Evolutionary conservation across 2,797 vertebrate species (phyloP).

Genomic region (Eptatretus atami): DNA sequence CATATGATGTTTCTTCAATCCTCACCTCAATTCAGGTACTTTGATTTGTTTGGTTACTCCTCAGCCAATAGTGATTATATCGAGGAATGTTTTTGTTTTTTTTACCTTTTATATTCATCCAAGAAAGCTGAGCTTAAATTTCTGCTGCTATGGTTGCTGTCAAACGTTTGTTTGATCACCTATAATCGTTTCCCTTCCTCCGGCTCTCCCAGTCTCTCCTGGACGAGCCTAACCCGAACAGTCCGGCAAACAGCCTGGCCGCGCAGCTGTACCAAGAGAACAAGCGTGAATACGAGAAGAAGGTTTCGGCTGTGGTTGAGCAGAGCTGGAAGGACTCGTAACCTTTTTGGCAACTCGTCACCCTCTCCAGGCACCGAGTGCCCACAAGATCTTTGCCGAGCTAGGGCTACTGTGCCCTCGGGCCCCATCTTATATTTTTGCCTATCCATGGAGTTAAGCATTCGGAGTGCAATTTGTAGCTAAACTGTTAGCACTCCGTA

Average conservation of each 20-base stretch:
- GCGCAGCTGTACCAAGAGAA: constrained; percentile 97
- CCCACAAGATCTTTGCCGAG: no score
- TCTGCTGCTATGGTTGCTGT: no score
- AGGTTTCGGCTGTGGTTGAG: constrained; percentile 89
- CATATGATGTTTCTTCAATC: constrained; percentile 90
- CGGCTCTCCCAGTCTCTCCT: constrained; percentile 37
- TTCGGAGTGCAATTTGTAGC: no score
- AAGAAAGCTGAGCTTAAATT: background rate
- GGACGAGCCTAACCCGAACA: constrained; percentile 93
- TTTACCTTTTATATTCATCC: background rate
- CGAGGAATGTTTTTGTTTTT: constrained; percentile 6
- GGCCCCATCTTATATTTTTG: no score
- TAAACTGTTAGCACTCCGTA: no score
- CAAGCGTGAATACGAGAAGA: constrained; percentile 91
- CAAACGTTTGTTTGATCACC: constrained; percentile 1
- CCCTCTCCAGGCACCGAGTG: no score
- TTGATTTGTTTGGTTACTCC: constrained; percentile 7
- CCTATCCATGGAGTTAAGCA: no score
- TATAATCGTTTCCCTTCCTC: background rate
- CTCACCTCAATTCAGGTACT: constrained; percentile 93
- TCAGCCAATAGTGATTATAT: background rate
- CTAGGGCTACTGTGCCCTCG: no score
- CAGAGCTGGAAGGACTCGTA: constrained; percentile 96
- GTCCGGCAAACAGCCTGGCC: constrained; percentile 88
- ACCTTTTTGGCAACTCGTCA: constrained; percentile 10